A percentile compares a stretch with the other conserved stretches of the same genome.
phyloP scores from a whole-genome alignment of 2,797 vertebrate species.

The Holocentrus rufus region DNA sequence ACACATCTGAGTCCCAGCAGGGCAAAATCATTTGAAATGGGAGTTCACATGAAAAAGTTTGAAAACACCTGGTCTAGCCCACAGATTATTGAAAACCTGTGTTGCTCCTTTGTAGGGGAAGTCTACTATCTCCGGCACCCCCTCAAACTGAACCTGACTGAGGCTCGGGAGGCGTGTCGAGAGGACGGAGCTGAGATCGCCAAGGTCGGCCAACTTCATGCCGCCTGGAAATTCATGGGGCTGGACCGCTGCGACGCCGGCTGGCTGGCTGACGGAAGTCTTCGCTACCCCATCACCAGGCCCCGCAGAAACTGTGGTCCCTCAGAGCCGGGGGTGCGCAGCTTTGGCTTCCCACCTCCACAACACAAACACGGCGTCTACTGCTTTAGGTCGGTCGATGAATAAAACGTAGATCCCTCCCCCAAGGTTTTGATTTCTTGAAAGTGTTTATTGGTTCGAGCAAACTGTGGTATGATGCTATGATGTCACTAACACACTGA shows the following conservation, averaged over 20 bases:
- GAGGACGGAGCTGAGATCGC: constrained; percentile 80
- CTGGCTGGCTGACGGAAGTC: constrained; percentile 89
- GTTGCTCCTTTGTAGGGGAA: constrained; percentile 73
- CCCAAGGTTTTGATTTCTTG: not conserved
- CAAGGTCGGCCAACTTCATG: constrained; percentile 89
- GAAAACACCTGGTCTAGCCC: too few relatives aligned
- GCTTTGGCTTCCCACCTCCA: constrained; percentile 85
- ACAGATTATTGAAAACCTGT: not conserved
- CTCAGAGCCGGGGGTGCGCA: constrained; percentile 83
- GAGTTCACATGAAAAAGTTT: too few relatives aligned
- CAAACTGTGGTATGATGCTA: not conserved
- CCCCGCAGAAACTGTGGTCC: constrained; percentile 85
- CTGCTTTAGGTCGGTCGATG: constrained; percentile 79
- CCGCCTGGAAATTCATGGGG: constrained; percentile 85
- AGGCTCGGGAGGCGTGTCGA: constrained; percentile 83
- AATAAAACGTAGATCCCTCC: not conserved
- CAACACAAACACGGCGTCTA: constrained; percentile 84
- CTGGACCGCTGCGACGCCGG: constrained; percentile 86
- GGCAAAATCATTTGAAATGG: too few relatives aligned
- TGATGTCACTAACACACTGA: not conserved
- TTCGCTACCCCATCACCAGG: constrained; percentile 85
- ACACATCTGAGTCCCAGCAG: too few relatives aligned
- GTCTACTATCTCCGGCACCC: constrained; percentile 85
- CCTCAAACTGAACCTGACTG: constrained; percentile 79
- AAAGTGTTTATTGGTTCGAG: not conserved